These are phyloP conservation scores for Leptatherina wallacei DNA, from an alignment of 2,797 vertebrate species.

Conservation along the genomic window DNA sequence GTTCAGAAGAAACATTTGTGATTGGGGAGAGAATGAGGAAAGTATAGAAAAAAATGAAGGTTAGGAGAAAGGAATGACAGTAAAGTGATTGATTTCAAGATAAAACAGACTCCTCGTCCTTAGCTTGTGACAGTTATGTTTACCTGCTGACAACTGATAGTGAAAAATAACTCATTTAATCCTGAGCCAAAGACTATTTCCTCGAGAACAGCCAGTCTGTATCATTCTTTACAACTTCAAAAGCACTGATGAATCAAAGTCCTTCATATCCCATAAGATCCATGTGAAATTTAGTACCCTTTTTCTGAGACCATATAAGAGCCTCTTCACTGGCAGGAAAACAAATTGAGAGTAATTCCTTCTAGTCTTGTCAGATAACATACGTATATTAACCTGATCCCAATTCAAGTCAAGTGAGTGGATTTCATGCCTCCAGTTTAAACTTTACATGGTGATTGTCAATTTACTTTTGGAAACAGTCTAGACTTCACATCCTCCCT, in stretches of 20 bases:
- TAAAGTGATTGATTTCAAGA: neutral
- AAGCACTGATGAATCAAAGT: too few relatives aligned
- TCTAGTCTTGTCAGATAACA: too few relatives aligned
- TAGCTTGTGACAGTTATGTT: neutral
- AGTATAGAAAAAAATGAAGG: neutral
- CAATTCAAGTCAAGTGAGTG: neutral
- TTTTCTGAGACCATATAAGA: too few relatives aligned
- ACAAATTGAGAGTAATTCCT: too few relatives aligned
- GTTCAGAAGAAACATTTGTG: neutral
- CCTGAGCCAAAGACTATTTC: neutral
- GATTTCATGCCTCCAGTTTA: too few relatives aligned
- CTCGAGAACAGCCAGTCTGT: too few relatives aligned
- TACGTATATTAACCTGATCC: neutral
- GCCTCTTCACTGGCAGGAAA: too few relatives aligned
- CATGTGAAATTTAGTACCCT: too few relatives aligned
- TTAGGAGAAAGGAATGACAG: neutral
- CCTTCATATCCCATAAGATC: too few relatives aligned
- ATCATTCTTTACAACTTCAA: neutral
- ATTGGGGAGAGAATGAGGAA: neutral
- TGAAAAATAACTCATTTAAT: slow-evolving; percentile 12
- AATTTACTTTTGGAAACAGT: neutral
- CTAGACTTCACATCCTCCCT: neutral
- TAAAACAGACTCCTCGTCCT: neutral
- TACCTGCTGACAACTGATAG: slow-evolving; percentile 4
- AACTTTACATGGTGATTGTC: too few relatives aligned